phyloP scores from a whole-genome alignment of 2,797 vertebrate species.

The Selene dorsalis region DNA sequence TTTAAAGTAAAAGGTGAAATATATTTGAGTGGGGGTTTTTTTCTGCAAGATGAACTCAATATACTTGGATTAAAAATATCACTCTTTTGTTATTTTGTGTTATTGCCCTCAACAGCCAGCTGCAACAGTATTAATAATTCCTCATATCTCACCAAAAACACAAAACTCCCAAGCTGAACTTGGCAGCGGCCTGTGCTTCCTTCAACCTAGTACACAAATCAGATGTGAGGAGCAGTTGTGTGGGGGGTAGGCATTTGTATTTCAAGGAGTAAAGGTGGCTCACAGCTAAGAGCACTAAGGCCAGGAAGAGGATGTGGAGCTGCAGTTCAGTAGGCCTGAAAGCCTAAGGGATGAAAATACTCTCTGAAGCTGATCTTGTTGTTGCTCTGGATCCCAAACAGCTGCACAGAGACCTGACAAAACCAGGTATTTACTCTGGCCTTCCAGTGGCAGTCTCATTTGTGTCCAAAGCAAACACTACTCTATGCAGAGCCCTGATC shows the following conservation, averaged over 20 bases:
- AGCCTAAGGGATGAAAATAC: conserved; percentile 75
- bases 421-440: conserved; percentile 68
- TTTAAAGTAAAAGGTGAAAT: conserved; percentile 54
- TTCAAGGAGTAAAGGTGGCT: conserved; percentile 53
- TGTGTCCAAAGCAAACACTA: conserved; percentile 67
- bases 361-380: conserved; percentile 76
- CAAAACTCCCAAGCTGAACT: conserved; percentile 36
- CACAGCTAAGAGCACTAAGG: conserved; percentile 54
- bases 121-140: conserved; percentile 48
- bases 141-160: conserved; percentile 47
- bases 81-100: conserved; percentile 45
- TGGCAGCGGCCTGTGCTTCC: conserved; percentile 36
- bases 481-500: conserved; percentile 56
- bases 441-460: conserved; percentile 59
- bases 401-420: conserved; percentile 70
- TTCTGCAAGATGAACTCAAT: conserved; percentile 26
- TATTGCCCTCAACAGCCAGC: conserved; percentile 45
- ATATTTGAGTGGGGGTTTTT: conserved; percentile 26
- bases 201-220: conserved; percentile 63
- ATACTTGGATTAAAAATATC: conserved; percentile 27
- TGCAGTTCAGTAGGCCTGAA: conserved; percentile 70
- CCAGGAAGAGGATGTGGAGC: conserved; percentile 64
- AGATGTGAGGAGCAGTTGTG: conserved; percentile 36
- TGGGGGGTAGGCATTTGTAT: conserved; percentile 39
- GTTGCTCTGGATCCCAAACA: conserved; percentile 70